A percentile compares a stretch with the other conserved stretches of the same genome.
phyloP scores from a whole-genome alignment of 2,888 invertebrate species.

The Pyralis farinalis region DNA sequence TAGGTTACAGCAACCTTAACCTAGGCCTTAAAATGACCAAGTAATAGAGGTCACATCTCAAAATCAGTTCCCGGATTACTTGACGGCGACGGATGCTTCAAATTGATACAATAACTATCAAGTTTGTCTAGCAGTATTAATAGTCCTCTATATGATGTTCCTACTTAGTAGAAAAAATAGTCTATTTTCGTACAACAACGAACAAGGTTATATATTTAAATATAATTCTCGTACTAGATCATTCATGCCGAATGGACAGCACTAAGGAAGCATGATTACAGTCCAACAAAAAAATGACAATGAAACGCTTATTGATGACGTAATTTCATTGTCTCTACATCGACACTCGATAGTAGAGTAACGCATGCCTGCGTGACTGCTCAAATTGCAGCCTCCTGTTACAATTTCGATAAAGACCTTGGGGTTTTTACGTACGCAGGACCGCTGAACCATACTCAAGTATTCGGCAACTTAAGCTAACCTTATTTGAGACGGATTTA shows the following conservation, averaged over 20 bases:
- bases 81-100: too few species aligned
- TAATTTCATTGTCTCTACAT: slow-evolving; percentile 33
- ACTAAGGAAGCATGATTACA: slow-evolving; percentile 30
- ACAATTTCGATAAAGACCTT: slow-evolving; percentile 61
- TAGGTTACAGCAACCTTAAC: too few species aligned
- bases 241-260: neutral
- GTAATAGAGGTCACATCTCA: too few species aligned
- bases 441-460: slow-evolving; percentile 1
- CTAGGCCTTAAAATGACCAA: too few species aligned
- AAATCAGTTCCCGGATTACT: too few species aligned
- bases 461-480: neutral
- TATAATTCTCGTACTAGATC: neutral
- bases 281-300: slow-evolving; percentile 24
- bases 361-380: slow-evolving; percentile 36
- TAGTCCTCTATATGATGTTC: too few species aligned
- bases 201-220: slow-evolving; percentile 23
- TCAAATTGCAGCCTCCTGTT: slow-evolving; percentile 42
- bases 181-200: too few species aligned
- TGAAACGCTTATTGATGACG: slow-evolving; percentile 31
- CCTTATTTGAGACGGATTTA: neutral
- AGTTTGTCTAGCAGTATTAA: too few species aligned
- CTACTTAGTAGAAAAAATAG: too few species aligned
- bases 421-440: slow-evolving; percentile 54
- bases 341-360: slow-evolving; percentile 15
- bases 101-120: too few species aligned